Base-by-base conservation (phyloP, 2,888 invertebrate species). In the Peribatodes rhomboidaria region DNA sequence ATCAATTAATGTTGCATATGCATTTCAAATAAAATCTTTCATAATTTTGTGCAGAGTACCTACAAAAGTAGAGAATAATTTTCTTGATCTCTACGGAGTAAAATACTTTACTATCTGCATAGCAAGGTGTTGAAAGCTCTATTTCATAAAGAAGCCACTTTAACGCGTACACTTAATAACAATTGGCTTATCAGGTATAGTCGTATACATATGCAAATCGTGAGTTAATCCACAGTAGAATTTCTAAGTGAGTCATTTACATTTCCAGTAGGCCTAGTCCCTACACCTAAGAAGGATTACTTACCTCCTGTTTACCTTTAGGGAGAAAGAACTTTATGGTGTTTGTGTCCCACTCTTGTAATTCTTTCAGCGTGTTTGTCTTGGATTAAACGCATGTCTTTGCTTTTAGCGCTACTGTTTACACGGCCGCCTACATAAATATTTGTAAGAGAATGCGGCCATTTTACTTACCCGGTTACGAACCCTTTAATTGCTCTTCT, bases 351-450 rank as follows among this genome's bases (percentile, higher is more conserved):
- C 82, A 79, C 85, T 85, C 85, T 73, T 82, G 84, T 89, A 87
- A 89, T 90, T 89, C 88, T 88, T 90, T 87, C 83, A 90, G 84
- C 78, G 78, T 90, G 90, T 92, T 92, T 92, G 84, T 84, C 82
- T 89, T 90, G 88, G 90, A 92, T 90, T 91, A 90, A 89, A 85
- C 89, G 86, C 85, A 87, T 90, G 89, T 91, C 90, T 90, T 88
- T 87, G 89, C 90, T 89, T 89, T 89, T 86, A 89, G 82, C 84
- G 89, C 90, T 91, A 90, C 91, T 90, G 91, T 90, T 91, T 91
- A 83, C 85, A 81, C 82, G 77, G 69, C 83, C 79, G 83, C 90
- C 85, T 88, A 85, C 80, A 83, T 87, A 87, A 93, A 92, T 87
- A 92, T 90, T 89, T 85, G 87, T 82, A 77, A 82, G 77, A 85